Percentiles rank a stretch among this genome's conserved stretches.
phyloP scores from a whole-genome alignment of 2,797 vertebrate genomes.

The Gymnopithys bicolor region DNA sequence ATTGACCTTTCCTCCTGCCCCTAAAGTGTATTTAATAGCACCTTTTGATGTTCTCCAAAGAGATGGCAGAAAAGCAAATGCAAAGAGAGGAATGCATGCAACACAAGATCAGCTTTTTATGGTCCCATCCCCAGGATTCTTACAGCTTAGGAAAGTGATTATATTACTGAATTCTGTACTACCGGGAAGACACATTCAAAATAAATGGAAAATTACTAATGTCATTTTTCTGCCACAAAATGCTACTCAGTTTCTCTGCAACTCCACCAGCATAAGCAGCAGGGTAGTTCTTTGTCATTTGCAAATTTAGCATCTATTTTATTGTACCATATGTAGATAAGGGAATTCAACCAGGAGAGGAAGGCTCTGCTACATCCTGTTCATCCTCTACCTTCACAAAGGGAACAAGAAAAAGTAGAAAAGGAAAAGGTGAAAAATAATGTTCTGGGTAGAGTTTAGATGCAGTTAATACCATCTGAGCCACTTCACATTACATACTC shows the following conservation, averaged over 20 bases:
- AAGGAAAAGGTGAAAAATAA: background rate
- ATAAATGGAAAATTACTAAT: background rate
- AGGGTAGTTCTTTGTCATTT: background rate
- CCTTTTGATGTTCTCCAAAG: background rate
- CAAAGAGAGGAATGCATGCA: background rate
- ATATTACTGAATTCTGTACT: background rate
- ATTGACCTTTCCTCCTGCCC: background rate
- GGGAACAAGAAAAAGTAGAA: background rate
- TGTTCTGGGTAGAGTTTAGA: background rate
- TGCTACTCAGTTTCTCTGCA: background rate
- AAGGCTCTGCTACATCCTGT: background rate
- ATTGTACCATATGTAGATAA: background rate
- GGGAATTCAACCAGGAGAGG: background rate
- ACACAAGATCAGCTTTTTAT: background rate
- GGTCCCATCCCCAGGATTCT: background rate
- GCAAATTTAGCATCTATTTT: conserved; percentile 1
- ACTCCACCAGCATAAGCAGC: background rate
- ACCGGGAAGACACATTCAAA: background rate
- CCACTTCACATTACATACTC: background rate
- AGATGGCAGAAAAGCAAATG: background rate
- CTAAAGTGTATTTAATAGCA: background rate
- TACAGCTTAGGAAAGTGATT: background rate
- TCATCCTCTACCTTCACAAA: background rate
- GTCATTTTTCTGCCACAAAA: background rate
- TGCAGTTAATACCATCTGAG: background rate